These are phyloP conservation scores for Protomyctophum bolini DNA, from an alignment of 2,113 vertebrate genomes.

Conservation along the genomic window DNA sequence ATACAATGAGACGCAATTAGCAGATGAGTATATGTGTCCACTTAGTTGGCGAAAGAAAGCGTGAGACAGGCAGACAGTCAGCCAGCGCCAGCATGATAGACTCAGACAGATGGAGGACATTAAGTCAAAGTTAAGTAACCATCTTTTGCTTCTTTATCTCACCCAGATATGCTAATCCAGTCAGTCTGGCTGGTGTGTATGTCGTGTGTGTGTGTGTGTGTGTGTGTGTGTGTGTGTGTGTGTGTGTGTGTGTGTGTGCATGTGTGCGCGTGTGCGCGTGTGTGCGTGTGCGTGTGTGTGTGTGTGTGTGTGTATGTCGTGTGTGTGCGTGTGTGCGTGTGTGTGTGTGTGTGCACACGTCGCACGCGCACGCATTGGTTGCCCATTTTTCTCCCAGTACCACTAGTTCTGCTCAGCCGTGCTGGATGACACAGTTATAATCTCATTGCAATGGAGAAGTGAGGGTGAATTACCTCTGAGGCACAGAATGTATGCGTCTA, in stretches of 20 bases:
- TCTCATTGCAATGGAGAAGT: slow-evolving; percentile 60
- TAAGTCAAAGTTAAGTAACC: slow-evolving; percentile 76
- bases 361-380: slow-evolving; percentile 23
- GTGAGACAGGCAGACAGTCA: slow-evolving; percentile 28
- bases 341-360: too few species aligned
- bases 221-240: not conserved
- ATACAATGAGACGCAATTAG: slow-evolving; percentile 45
- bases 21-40: slow-evolving; percentile 29
- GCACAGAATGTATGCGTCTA: slow-evolving; percentile 25
- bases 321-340: too few species aligned
- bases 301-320: not conserved
- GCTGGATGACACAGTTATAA: slow-evolving; percentile 62
- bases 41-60: slow-evolving; percentile 41
- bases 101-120: slow-evolving; percentile 70
- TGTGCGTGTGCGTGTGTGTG: slow-evolving; percentile 26
- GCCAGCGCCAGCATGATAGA: slow-evolving; percentile 64
- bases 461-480: slow-evolving; percentile 49
- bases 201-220: not conserved
- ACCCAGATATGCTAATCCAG: slow-evolving; percentile 74
- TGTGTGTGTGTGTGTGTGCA: slow-evolving; percentile 31
- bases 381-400: slow-evolving; percentile 55
- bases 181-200: slow-evolving; percentile 51
- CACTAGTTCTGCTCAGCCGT: slow-evolving; percentile 48
- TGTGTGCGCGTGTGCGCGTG: slow-evolving; percentile 14
- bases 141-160: slow-evolving; percentile 71